Evolutionary conservation across 2,113 vertebrate species (phyloP).

Genomic region (Trachemys scripta): DNA sequence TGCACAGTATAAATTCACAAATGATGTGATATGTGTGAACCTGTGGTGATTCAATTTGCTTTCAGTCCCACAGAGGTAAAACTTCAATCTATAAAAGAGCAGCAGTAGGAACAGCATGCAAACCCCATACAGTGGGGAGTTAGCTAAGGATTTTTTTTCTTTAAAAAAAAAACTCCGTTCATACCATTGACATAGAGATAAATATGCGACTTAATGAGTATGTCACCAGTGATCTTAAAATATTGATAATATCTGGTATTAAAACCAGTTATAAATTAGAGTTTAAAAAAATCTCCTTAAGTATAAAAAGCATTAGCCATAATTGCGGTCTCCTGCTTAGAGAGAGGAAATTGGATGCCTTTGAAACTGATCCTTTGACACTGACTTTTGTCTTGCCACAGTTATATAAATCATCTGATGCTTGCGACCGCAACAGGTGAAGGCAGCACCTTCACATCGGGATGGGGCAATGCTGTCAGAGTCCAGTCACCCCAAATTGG

Average conservation of each 20-base stretch:
- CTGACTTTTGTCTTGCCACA: neutral
- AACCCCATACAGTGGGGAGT: neutral
- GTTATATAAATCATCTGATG: constrained; percentile 20
- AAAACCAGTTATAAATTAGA: neutral
- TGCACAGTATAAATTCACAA: neutral
- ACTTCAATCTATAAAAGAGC: neutral
- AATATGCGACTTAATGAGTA: neutral
- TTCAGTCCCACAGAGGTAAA: no score
- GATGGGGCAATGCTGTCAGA: neutral
- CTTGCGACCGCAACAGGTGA: constrained; percentile 13
- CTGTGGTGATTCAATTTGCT: neutral
- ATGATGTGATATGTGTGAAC: neutral
- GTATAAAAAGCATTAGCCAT: constrained; percentile 21
- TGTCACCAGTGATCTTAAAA: neutral
- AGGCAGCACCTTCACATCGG: constrained; percentile 3
- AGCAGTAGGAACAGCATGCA: neutral
- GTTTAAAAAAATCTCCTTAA: neutral
- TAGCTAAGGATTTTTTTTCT: neutral
- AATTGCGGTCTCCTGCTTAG: neutral
- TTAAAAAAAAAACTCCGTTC: neutral
- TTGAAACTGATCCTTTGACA: neutral
- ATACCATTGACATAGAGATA: neutral
- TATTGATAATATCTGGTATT: neutral
- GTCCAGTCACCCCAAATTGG: neutral
- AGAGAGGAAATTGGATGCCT: neutral